Evolutionary conservation across 2,888 invertebrate species (phyloP), one percentile per base, ranked within the genome.

Genomic region (Xanthia togata): DNA sequence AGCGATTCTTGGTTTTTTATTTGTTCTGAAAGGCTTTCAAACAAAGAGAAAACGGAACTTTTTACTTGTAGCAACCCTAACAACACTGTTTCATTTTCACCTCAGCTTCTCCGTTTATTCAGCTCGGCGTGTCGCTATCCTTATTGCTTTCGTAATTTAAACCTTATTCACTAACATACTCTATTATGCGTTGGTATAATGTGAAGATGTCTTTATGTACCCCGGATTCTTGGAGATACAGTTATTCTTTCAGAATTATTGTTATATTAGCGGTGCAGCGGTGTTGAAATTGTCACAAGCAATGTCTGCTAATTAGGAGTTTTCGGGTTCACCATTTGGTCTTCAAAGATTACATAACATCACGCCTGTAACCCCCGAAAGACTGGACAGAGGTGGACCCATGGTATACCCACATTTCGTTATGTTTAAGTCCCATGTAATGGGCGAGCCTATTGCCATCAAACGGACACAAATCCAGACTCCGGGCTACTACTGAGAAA

Each of bases 101-200:
- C 83, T 82, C 79, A 76, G 53, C 79, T 59, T 76, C 77, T 79
- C 72, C 63, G 87, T 85, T 88, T 88, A 87, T 85, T 82, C 86
- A 82, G 79, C 73, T 59, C 72, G 81, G 82, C 88, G 72, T 87
- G 88, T 81, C 78, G 65, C 81, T 70, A 73, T 65, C 81, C 72
- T 87, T 88, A 88, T 88, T 88, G 88, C 88, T 88, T 88, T 78
- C 77, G 81, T 85, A 88, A 88, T 88, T 88, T 88, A 80, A 82
- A 78, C 78, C 79, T 67, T 64, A 72, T 73, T 73, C 81, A 67
- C 73, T 74, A 47, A 84, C 78, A 83, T 73, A 79, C 67, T 71
- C 64, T 75, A 59, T 73, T 81, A 60, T 74, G 41, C 14, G 38
- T n/a, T 50, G 20, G 55, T 62, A 62, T 64, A 64, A 55, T 82